Evolutionary conservation across 1,140 invertebrate species (phyloP), one percentile per base, ranked within the genome.

Genomic region (Drosophila arawakana): DNA sequence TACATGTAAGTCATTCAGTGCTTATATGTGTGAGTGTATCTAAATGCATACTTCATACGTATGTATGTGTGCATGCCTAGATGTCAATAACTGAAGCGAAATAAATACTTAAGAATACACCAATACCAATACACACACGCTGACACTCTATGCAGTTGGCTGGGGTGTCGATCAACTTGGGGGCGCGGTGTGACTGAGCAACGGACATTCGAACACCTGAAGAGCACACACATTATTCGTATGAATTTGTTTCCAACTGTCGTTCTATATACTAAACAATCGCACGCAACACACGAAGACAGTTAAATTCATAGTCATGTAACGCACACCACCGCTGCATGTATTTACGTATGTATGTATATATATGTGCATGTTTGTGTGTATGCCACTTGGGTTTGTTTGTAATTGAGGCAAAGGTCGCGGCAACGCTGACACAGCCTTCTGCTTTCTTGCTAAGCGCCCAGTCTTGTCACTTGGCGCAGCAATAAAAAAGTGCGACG

Each of bases 371-470:
- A 46, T 57, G 54, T 47, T 49, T 62, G 70, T 80, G 78, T 80
- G 67, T 84, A 74, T 83, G 78, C 70, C 78, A 80, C 71, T 65
- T 50, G 69, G 11, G 70, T 80, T 76, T 78, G 82, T 76, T 86
- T 83, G 83, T 88, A 89, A 88, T 89, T 88, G 84, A 88, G 83
- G 83, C 83, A 88, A 88, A 88, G 83, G 83, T 88, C 83, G 83
- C 84, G 84, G 71, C 76, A 52, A 47, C 65, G 50, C 67, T 76
- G 44, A 58, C 67, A 57, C 63, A 52, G 44, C 44, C 30, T 44
- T 30, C n/a, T 52, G 44, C 47, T 21, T 44, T 30, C n/a, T 52
- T 41, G 39, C 54, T n/a, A 59, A 52, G 54, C 49, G 30, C 57
- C 59, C 58, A 67, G 13, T 15, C 21, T 49, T 43, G 41, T 34